A percentile compares a stretch with the other conserved stretches of the same genome.
Evolutionary conservation across 2,113 vertebrate species (phyloP).

Genomic region (Eidolon helvum): DNA sequence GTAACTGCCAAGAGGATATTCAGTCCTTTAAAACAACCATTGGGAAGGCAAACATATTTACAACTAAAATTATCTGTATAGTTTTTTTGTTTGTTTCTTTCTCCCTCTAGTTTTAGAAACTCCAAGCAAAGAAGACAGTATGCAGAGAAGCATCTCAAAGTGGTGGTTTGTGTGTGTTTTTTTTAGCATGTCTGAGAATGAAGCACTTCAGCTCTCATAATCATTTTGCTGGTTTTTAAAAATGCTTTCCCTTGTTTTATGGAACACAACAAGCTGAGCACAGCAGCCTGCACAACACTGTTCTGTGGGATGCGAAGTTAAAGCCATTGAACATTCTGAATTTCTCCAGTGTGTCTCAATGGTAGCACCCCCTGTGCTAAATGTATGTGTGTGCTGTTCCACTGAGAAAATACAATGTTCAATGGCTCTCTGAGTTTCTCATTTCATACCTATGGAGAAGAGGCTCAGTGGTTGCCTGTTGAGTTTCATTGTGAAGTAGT

Average conservation of each 20-base stretch:
- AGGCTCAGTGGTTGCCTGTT: conserved; percentile 60
- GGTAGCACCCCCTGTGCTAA: conserved; percentile 71
- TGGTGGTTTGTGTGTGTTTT: background rate
- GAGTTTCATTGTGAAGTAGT: conserved; percentile 64
- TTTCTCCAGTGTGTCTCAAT: conserved; percentile 74
- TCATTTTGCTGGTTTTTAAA: conserved; percentile 56
- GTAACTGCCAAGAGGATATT: conserved; percentile 13
- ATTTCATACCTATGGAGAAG: conserved; percentile 72
- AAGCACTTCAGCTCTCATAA: background rate
- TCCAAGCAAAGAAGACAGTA: background rate
- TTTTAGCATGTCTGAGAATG: conserved; percentile 12
- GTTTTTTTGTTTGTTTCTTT: background rate
- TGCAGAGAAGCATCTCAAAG: background rate
- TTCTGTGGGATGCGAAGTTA: conserved; percentile 41
- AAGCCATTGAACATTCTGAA: conserved; percentile 52
- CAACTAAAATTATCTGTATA: background rate
- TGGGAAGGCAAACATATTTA: background rate
- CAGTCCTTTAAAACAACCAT: background rate
- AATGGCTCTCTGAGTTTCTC: conserved; percentile 65
- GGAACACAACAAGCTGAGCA: conserved; percentile 4
- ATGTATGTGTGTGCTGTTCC: conserved; percentile 69
- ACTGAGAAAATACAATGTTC: conserved; percentile 81
- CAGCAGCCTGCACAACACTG: background rate
- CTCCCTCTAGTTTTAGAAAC: background rate
- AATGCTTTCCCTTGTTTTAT: conserved; percentile 51